Conservation (phyloP, 2,797 vertebrate genomes). For the Gallirallus australis region DNA sequence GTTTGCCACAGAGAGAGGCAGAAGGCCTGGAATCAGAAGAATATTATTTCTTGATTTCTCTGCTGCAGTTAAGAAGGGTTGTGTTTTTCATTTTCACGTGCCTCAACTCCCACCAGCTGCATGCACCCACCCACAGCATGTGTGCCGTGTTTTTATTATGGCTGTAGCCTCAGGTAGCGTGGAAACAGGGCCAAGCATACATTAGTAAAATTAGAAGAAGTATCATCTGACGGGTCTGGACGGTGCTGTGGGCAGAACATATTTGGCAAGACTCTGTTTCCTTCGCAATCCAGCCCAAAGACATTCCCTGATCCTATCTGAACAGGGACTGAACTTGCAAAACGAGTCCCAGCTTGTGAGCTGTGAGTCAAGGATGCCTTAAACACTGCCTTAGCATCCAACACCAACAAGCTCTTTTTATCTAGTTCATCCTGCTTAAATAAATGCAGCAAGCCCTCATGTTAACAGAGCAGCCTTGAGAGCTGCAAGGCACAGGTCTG, state of each 20-base stretch:
- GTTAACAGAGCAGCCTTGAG: not conserved
- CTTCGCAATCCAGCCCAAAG: conserved; percentile 65
- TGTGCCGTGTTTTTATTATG: conserved; percentile 49
- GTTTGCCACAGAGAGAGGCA: not conserved
- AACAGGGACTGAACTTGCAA: conserved; percentile 64
- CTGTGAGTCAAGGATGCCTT: conserved; percentile 55
- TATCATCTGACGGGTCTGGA: conserved; percentile 75
- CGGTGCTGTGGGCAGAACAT: conserved; percentile 70
- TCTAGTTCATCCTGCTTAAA: conserved; percentile 39
- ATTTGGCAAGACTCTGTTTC: conserved; percentile 71
- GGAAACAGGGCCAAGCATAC: conserved; percentile 69
- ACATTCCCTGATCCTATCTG: conserved; percentile 74
- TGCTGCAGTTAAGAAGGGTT: conserved; percentile 2
- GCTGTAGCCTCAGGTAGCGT: conserved; percentile 66
- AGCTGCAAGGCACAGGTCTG: not conserved
- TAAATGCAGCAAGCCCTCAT: not conserved
- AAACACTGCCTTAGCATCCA: conserved; percentile 49
- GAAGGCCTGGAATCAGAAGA: not conserved
- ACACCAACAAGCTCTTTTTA: conserved; percentile 33
- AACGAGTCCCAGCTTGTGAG: conserved; percentile 69
- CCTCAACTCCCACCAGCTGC: conserved; percentile 61
- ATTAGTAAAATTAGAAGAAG: conserved; percentile 73
- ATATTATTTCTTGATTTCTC: conserved; percentile 17
- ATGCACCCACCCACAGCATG: conserved; percentile 41
- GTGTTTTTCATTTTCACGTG: conserved; percentile 42